A percentile compares a stretch with the other conserved stretches of the same genome.
These are phyloP conservation scores for Tetranychus truncatus DNA, from an alignment of 2,888 invertebrate genomes.

Conservation along the genomic window DNA sequence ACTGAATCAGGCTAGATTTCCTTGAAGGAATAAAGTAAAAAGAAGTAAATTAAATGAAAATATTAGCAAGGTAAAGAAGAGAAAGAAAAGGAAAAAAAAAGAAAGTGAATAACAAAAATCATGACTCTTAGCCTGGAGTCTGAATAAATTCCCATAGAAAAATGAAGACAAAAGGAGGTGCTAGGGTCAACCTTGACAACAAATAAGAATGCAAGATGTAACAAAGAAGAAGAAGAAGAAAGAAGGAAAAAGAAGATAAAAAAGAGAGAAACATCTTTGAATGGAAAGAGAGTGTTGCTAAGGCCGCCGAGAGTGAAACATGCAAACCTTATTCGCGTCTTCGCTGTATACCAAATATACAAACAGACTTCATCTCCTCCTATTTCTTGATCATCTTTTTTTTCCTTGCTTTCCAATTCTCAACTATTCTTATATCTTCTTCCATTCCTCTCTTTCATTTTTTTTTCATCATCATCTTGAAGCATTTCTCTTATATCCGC, in stretches of 20 bases:
- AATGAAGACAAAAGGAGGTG: constrained; percentile 1
- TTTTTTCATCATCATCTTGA: not conserved
- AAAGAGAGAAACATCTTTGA: not conserved
- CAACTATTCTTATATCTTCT: not conserved
- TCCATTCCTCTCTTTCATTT: not conserved
- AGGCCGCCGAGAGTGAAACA: not conserved
- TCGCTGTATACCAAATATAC: not conserved
- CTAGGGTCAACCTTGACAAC: constrained; percentile 1
- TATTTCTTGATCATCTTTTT: not conserved
- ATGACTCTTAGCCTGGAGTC: not conserved
- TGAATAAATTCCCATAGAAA: constrained; percentile 1
- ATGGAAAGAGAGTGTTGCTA: constrained; percentile 3
- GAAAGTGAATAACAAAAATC: not conserved
- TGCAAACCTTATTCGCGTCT: not conserved
- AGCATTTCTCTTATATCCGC: not conserved
- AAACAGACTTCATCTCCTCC: not conserved
- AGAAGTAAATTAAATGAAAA: too few relatives aligned
- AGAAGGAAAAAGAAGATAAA: not conserved
- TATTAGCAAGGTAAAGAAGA: too few relatives aligned
- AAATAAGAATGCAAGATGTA: constrained; percentile 5
- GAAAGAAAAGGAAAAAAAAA: too few relatives aligned
- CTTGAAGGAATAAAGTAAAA: too few relatives aligned
- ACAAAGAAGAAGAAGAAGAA: constrained; percentile 3
- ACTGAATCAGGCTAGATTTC: too few relatives aligned
- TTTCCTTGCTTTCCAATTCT: not conserved